These are phyloP conservation scores for Drosophila formosana DNA, from an alignment of 2,888 invertebrate genomes.

Conservation along the genomic window DNA sequence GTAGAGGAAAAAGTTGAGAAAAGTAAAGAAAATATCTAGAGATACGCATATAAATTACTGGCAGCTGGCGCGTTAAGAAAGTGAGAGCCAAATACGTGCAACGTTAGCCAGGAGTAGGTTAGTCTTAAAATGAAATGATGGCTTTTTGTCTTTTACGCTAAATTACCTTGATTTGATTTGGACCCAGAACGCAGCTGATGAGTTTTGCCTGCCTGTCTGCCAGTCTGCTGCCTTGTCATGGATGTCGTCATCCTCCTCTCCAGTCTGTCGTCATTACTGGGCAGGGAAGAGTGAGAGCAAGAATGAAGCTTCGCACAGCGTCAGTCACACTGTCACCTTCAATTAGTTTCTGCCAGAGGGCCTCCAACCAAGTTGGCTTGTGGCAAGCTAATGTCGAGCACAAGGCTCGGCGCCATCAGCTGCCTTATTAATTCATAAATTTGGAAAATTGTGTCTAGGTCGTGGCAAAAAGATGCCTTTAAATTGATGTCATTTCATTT, in stretches of 20 bases:
- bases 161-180: constrained; percentile 81
- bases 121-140: constrained; percentile 68
- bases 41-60: constrained; percentile 41
- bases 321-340: constrained; percentile 67
- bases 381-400: constrained; percentile 55
- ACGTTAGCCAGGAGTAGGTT: constrained; percentile 30
- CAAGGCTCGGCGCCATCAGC: constrained; percentile 46
- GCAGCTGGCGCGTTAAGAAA: constrained; percentile 21
- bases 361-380: constrained; percentile 15
- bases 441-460: constrained; percentile 46
- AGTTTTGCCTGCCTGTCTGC: constrained; percentile 34
- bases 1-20: not conserved
- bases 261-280: constrained; percentile 34
- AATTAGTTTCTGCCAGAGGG: constrained; percentile 66
- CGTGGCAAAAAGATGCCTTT: constrained; percentile 36
- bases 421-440: constrained; percentile 76
- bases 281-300: constrained; percentile 15
- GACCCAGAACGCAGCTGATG: constrained; percentile 44
- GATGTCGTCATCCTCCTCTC: constrained; percentile 17
- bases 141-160: constrained; percentile 79
- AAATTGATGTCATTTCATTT: constrained; percentile 68
- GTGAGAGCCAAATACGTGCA: constrained; percentile 4
- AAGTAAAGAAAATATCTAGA: constrained; percentile 19
- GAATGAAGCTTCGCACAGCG: constrained; percentile 33
- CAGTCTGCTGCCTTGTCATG: not conserved